Base-by-base conservation (phyloP, 1,140 invertebrate species). In the Andrena cerasifolii region DNA sequence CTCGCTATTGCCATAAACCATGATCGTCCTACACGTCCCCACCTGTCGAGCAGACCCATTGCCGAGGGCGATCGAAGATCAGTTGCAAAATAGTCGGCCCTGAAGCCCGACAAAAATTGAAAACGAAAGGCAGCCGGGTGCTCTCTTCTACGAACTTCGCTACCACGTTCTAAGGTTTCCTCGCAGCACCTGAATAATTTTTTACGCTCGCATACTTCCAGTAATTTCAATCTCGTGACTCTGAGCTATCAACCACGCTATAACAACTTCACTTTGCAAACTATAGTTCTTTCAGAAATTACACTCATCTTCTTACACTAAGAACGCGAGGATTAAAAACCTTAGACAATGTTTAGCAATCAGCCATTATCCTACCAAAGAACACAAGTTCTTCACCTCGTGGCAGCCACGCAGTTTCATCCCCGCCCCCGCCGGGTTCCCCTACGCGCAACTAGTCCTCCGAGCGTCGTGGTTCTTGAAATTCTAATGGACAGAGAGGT, bases 11-110 rank as follows among this genome's bases (percentile, higher is more conserved):
- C 88, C 84, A 88, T 91, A 91, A 91, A 91, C 84, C 77, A 90
- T 70, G 87, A 89, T 89, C 90, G 88, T 91, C 90, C 90, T 90
- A 91, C 90, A 87, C 89, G 84, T 84, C 85, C 89, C 85, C 89
- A 91, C 90, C 90, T 91, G 90, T 91, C 88, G 84, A 84, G 73
- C 59, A 83, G 78, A 78, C 61, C 70, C 58, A 70, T 36, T 77
- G 74, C 78, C 61, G 77, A 78, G 79, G 58, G 79, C 72, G 72
- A 88, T 70, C 78, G 79, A 83, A 74, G 78, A 70, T 59, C 83
- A 84, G 82, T 89, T 90, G 84, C 89, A 84, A 89, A 90, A 90
- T 87, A 36, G 21, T 16, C 61, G 65, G 31, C 54, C 72, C 47
- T 45, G 71, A 80, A 54, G 36, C 21, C 18, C 2, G 28, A 24